Conservation (phyloP, 2,113 vertebrate genomes). For the human region GRCh38 chr17:80043501-80044000, state of each 20-base stretch:
- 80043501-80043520: too few species aligned
- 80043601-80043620: not conserved
- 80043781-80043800: too few species aligned
- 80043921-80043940: not conserved
- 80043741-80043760: too few species aligned
- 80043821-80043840: not conserved
- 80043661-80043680: too few species aligned
- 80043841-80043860: not conserved
- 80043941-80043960: not conserved
- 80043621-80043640: too few species aligned
- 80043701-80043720: too few species aligned
- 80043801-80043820: not conserved
- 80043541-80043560: not conserved
- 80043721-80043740: too few species aligned
- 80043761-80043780: too few species aligned
- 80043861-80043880: not conserved
- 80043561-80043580: not conserved
- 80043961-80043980: not conserved
- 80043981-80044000: not conserved
- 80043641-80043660: too few species aligned
- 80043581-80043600: not conserved
- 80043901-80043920: fast-evolving
- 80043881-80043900: fast-evolving
- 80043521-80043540: too few species aligned
- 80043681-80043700: too few species aligned